Evolutionary conservation across 2,888 invertebrate genomes (phyloP).

Genomic region (Alsophila aescularia): DNA sequence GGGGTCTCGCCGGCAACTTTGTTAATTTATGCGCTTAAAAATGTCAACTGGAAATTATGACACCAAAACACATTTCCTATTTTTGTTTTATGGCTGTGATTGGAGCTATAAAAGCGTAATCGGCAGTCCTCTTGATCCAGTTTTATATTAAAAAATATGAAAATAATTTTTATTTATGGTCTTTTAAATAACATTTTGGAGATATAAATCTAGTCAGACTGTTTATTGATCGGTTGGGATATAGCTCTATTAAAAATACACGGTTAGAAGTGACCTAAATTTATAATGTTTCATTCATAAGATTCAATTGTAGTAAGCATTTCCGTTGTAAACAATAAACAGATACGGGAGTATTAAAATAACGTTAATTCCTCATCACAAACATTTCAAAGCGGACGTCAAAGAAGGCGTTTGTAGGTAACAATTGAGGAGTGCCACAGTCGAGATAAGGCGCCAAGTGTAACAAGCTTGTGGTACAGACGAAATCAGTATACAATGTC

Average conservation of each 20-base stretch:
- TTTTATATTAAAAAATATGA: background rate
- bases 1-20: slow-evolving; percentile 81
- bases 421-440: slow-evolving; percentile 70
- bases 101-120: slow-evolving; percentile 35
- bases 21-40: slow-evolving; percentile 85
- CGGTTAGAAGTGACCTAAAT: too few species aligned
- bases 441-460: slow-evolving; percentile 71
- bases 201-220: background rate
- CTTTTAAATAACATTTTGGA: background rate
- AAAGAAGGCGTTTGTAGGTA: slow-evolving; percentile 41
- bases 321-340: too few species aligned
- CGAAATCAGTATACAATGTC: slow-evolving; percentile 5
- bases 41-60: slow-evolving; percentile 84
- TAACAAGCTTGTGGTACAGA: slow-evolving; percentile 55
- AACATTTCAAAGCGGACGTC: slow-evolving; percentile 48
- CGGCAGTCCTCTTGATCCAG: slow-evolving; percentile 6
- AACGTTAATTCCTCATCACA: slow-evolving; percentile 34
- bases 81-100: slow-evolving; percentile 66
- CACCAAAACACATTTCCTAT: slow-evolving; percentile 82
- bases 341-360: slow-evolving; percentile 8
- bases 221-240: background rate
- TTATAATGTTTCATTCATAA: too few species aligned
- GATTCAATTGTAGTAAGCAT: too few species aligned
- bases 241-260: too few species aligned
- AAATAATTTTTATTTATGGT: background rate